These are phyloP conservation scores for Hymenopus coronatus DNA, from an alignment of 2,888 invertebrate species.

Conservation along the genomic window DNA sequence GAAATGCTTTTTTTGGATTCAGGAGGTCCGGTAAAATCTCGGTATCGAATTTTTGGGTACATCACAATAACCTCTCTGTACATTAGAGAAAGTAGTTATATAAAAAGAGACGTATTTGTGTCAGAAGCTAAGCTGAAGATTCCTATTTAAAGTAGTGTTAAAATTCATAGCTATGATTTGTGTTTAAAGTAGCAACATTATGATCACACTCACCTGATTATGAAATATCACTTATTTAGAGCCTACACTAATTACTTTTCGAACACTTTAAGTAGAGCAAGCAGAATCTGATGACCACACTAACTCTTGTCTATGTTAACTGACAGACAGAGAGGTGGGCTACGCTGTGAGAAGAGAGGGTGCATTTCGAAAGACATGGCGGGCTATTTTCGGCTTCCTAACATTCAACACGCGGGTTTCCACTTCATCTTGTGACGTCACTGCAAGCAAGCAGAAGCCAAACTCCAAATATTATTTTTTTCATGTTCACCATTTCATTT, in stretches of 20 bases:
- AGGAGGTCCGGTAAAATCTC: too few relatives aligned
- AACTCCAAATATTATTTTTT: background rate
- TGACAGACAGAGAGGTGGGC: background rate
- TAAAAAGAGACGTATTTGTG: too few relatives aligned
- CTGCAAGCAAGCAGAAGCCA: background rate
- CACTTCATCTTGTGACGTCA: background rate
- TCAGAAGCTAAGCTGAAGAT: too few relatives aligned
- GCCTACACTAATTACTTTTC: background rate
- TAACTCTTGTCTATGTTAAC: background rate
- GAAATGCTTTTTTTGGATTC: too few relatives aligned
- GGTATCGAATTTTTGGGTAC: too few relatives aligned
- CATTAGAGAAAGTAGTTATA: too few relatives aligned
- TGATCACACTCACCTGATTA: background rate
- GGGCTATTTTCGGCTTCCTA: background rate
- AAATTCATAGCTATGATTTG: too few relatives aligned
- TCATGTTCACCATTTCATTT: background rate
- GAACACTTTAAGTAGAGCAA: too few relatives aligned
- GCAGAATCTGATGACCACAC: background rate
- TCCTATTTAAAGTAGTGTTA: too few relatives aligned
- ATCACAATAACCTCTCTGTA: too few relatives aligned
- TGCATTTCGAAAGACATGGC: background rate
- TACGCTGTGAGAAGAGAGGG: background rate
- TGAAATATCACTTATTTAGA: background rate
- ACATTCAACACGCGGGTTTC: background rate
- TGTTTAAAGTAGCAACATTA: too few relatives aligned